Evolutionary conservation across 2,888 invertebrate genomes (phyloP), one percentile per base, ranked within the genome.

Genomic region (Hydraecia micacea): DNA sequence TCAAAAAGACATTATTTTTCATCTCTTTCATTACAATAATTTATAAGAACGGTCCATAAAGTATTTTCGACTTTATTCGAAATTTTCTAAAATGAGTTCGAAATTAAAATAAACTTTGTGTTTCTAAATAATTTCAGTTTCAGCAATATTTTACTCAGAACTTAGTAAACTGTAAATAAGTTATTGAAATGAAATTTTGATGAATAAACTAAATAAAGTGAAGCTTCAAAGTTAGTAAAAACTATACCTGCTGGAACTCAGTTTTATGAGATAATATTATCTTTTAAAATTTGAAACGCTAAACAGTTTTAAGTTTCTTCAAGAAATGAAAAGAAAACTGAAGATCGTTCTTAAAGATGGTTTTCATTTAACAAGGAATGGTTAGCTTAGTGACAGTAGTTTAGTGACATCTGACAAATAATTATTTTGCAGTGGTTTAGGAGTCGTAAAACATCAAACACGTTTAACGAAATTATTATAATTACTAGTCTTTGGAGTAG

Each of bases 161-260:
- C 25, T 68, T 63, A 70, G 63, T 46, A 68, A 67, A 63, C 39
- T 70, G 36, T 83, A 78, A 87, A 73, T 71, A 70, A 83, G 39
- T 55, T 87, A 73, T 65, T 71, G 74, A 52, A 76, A 77, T 69
- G n/a, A 36, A 65, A 82, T 82, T 86, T 32, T 60, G 67, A 73
- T 68, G 63, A 84, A 65, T 60, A 68, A 73, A 39, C 63, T 55
- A 25, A 71, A 68, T 79, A 71, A 73, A 86, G 42, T 67, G 46
- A 55, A 67, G 65, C 39, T 76, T 60, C 32, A 36, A 83, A 49
- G 60, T 69, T 62, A 62, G 15, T 77, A 67, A 70, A 49, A 67
- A 86, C 83, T 62, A 55, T 32, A 60, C 32, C 62, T 58, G 25
- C 63, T 68, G 49, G 18, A 46, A 66, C 55, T 66, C 7, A 8